Conservation (phyloP, 1,140 invertebrate genomes). For the Lasioglossum baleicum region DNA sequence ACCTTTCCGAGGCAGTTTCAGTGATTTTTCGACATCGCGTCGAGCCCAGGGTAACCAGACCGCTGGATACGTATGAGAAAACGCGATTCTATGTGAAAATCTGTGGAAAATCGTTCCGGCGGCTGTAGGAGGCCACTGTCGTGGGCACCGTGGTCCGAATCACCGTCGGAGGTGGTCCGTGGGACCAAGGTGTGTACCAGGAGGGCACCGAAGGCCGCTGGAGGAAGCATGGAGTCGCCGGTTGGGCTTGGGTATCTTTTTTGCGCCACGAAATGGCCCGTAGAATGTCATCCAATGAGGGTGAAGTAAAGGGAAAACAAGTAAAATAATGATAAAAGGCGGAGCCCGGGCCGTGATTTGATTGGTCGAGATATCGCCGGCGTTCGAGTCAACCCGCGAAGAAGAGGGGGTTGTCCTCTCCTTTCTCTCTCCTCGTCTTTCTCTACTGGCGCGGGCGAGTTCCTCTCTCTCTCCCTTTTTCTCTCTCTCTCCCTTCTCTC, state of each 20-base stretch:
- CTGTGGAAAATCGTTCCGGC: constrained; percentile 12
- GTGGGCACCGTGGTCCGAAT: constrained; percentile 17
- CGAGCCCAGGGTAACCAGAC: too few species aligned
- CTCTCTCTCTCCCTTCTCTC: constrained; percentile 23
- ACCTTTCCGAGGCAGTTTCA: too few species aligned
- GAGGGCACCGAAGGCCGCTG: constrained; percentile 55
- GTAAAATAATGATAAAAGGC: constrained; percentile 82
- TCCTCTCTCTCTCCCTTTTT: not conserved
- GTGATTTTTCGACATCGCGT: too few species aligned
- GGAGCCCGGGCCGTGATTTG: constrained; percentile 78
- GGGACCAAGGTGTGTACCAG: constrained; percentile 58
- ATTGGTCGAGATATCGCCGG: constrained; percentile 80
- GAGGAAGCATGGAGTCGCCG: constrained; percentile 66
- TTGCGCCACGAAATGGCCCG: constrained; percentile 62
- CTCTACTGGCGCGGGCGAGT: not conserved
- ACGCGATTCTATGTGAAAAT: constrained; percentile 26
- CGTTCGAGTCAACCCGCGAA: constrained; percentile 76
- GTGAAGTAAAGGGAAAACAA: constrained; percentile 80
- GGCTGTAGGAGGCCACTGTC: constrained; percentile 31
- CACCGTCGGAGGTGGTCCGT: constrained; percentile 48
- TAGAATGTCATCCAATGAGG: constrained; percentile 80
- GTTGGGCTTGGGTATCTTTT: constrained; percentile 59
- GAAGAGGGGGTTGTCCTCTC: constrained; percentile 74
- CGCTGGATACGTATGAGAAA: not conserved
- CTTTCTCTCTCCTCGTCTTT: constrained; percentile 58